These are phyloP conservation scores for Empis stercorea DNA, from an alignment of 2,888 invertebrate species.

Conservation along the genomic window DNA sequence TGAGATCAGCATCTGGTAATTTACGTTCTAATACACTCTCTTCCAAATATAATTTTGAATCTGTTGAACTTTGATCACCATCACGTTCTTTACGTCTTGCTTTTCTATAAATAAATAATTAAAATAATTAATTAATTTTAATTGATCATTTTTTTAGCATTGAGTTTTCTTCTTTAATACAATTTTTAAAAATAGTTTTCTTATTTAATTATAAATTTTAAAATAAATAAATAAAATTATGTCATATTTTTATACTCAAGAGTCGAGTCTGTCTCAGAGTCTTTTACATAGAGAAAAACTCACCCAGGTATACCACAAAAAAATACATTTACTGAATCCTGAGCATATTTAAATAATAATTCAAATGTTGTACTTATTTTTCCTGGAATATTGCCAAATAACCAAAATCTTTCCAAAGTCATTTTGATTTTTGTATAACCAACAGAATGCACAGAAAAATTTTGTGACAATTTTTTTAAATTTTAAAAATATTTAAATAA, in stretches of 20 bases:
- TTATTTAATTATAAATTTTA: not conserved
- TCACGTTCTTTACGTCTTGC: conserved; percentile 94
- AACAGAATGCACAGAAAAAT: no score
- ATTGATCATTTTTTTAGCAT: conserved; percentile 4
- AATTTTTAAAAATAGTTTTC: not conserved
- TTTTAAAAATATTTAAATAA: no score
- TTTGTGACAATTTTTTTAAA: no score
- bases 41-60: conserved; percentile 90
- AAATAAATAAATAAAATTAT: no score
- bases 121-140: conserved; percentile 4
- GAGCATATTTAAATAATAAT: conserved; percentile 35
- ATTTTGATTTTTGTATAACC: conserved; percentile 12
- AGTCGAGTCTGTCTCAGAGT: no score
- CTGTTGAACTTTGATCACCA: conserved; percentile 60
- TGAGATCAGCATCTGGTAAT: conserved; percentile 87
- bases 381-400: conserved; percentile 34
- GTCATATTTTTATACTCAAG: no score
- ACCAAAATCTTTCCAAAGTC: conserved; percentile 34
- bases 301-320: conserved; percentile 35
- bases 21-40: conserved; percentile 87
- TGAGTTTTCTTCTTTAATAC: no score
- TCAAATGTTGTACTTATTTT: conserved; percentile 36
- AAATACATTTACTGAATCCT: conserved; percentile 35
- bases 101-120: conserved; percentile 56
- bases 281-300: conserved; percentile 12